These are phyloP conservation scores for Amphipyra berbera DNA, from an alignment of 2,888 invertebrate species.

Conservation along the genomic window DNA sequence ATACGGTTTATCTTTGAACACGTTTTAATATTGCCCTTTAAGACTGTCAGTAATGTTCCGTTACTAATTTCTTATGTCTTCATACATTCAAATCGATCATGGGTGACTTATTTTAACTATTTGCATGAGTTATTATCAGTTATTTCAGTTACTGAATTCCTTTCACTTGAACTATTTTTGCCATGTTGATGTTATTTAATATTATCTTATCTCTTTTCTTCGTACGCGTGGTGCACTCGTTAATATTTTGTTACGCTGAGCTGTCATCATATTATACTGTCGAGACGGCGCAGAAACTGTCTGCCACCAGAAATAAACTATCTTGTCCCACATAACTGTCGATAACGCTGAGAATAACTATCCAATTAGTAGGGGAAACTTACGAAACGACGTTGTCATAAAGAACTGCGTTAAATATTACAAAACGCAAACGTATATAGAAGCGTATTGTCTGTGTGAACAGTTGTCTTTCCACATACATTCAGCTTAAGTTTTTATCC, in stretches of 20 bases:
- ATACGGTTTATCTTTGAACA: constrained; percentile 19
- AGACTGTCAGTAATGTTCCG: constrained; percentile 46
- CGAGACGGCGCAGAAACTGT: constrained; percentile 70
- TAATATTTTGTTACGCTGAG: constrained; percentile 58
- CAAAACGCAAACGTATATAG: constrained; percentile 28
- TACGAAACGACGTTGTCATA: constrained; percentile 64
- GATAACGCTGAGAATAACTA: constrained; percentile 72
- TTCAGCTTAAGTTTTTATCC: constrained; percentile 25
- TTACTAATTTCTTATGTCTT: constrained; percentile 47
- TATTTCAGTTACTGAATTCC: constrained; percentile 33
- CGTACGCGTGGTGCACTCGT: constrained; percentile 38
- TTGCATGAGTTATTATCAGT: constrained; percentile 9
- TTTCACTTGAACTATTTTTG: constrained; percentile 44
- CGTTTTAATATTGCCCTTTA: constrained; percentile 51
- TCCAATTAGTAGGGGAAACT: constrained; percentile 66
- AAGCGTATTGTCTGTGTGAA: constrained; percentile 24
- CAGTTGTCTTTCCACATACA: constrained; percentile 28
- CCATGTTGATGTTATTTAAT: constrained; percentile 48
- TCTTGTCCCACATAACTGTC: constrained; percentile 78
- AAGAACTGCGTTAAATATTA: constrained; percentile 52
- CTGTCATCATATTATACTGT: constrained; percentile 64
- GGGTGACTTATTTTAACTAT: constrained; percentile 10
- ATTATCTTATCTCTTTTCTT: constrained; percentile 55
- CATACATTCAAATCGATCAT: constrained; percentile 21
- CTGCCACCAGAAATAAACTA: constrained; percentile 78